These are phyloP conservation scores for Empis stercorea DNA, from an alignment of 2,888 invertebrate species.

Conservation along the genomic window DNA sequence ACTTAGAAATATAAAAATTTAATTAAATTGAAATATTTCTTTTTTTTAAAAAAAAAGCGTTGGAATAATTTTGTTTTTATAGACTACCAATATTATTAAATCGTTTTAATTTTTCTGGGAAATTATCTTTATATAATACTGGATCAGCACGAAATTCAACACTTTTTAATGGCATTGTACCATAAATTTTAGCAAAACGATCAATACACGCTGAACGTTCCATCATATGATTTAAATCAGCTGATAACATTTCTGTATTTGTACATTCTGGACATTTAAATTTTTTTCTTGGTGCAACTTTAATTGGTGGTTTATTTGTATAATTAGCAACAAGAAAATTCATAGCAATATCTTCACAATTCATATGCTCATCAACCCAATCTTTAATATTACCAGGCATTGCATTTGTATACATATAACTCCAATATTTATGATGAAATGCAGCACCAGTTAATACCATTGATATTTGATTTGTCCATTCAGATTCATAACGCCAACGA, in stretches of 20 bases:
- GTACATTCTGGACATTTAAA: conserved; percentile 94
- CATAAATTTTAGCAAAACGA: conserved; percentile 62
- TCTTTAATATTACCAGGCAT: conserved; percentile 74
- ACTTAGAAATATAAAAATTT: no score
- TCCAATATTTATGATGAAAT: conserved; percentile 95
- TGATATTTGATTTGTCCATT: conserved; percentile 93
- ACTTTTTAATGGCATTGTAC: conserved; percentile 72
- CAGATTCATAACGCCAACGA: conserved; percentile 89
- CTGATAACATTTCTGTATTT: conserved; percentile 87
- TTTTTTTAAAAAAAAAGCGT: no score
- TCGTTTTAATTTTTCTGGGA: conserved; percentile 72
- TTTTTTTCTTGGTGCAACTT: conserved; percentile 89
- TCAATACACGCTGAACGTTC: conserved; percentile 85
- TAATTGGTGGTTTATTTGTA: conserved; percentile 88
- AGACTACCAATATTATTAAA: conserved; percentile 84
- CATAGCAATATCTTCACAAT: conserved; percentile 97
- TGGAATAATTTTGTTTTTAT: conserved; percentile 37
- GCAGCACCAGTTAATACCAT: conserved; percentile 96
- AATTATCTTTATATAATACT: conserved; percentile 75
- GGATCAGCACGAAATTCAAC: conserved; percentile 94
- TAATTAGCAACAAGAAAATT: conserved; percentile 90
- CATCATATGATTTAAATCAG: conserved; percentile 84
- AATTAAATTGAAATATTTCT: no score
- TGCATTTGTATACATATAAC: conserved; percentile 78
- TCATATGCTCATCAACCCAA: conserved; percentile 93